phyloP scores from a whole-genome alignment of 2,113 vertebrate genomes.

The Spheniscus mendiculus region DNA sequence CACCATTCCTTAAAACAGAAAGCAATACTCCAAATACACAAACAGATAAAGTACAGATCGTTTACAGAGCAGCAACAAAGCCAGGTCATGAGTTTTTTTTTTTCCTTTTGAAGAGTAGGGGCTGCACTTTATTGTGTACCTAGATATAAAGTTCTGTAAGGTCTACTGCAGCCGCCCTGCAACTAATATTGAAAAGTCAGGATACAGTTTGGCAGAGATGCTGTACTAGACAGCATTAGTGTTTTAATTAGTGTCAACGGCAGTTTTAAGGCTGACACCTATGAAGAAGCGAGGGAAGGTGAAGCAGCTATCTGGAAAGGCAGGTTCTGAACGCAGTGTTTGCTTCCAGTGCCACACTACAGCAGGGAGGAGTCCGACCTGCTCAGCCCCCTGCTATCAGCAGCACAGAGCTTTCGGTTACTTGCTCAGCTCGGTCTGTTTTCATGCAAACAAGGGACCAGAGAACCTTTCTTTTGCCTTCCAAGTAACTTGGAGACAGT shows the following conservation, averaged over 20 bases:
- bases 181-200: not conserved
- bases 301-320: not conserved
- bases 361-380: not conserved
- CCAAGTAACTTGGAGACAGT: not conserved
- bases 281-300: not conserved
- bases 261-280: not conserved
- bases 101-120: not conserved
- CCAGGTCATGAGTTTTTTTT: not conserved
- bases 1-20: not conserved
- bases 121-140: not conserved
- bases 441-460: not conserved
- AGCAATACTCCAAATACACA: not conserved
- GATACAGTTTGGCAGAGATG: not conserved
- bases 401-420: not conserved
- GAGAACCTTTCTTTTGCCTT: not conserved
- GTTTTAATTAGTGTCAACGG: not conserved
- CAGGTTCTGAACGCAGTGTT: not conserved
- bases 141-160: not conserved
- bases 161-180: not conserved
- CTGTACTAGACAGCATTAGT: not conserved
- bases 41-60: not conserved
- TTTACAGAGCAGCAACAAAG: not conserved
- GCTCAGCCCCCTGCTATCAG: not conserved
- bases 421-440: not conserved
- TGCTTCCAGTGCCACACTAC: not conserved